phyloP scores from a whole-genome alignment of 2,888 invertebrate genomes.

The Tipula lateralis region DNA sequence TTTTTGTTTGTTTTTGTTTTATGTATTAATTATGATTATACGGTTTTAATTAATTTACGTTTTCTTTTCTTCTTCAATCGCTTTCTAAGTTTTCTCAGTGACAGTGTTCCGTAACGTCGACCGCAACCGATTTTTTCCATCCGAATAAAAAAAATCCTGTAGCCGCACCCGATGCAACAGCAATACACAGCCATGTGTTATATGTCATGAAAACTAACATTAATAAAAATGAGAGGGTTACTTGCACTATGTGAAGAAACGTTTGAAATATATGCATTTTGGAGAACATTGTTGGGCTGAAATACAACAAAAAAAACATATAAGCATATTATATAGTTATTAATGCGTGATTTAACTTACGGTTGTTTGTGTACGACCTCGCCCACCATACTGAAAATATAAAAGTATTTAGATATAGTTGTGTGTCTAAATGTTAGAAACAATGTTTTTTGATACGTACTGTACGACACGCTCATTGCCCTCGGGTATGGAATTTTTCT shows the following conservation, averaged over 20 bases:
- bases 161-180: constrained; percentile 83
- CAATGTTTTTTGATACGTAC: constrained; percentile 54
- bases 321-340: not conserved
- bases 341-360: constrained; percentile 52
- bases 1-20: not conserved
- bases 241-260: constrained; percentile 80
- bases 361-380: constrained; percentile 68
- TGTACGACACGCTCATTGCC: constrained; percentile 64
- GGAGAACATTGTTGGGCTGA: constrained; percentile 80
- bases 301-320: constrained; percentile 41
- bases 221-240: constrained; percentile 84
- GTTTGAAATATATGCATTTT: constrained; percentile 81
- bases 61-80: not conserved
- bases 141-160: constrained; percentile 92
- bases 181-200: constrained; percentile 88
- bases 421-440: not conserved
- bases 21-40: constrained; percentile 12
- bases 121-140: constrained; percentile 90
- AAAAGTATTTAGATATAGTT: not conserved
- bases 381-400: constrained; percentile 58
- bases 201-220: constrained; percentile 98
- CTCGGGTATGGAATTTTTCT: constrained; percentile 53
- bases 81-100: constrained; percentile 57
- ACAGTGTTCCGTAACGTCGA: constrained; percentile 93
- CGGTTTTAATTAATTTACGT: not conserved